Evolutionary conservation across 2,113 vertebrate species (phyloP).

Genomic region (Ginglymostoma cirratum): DNA sequence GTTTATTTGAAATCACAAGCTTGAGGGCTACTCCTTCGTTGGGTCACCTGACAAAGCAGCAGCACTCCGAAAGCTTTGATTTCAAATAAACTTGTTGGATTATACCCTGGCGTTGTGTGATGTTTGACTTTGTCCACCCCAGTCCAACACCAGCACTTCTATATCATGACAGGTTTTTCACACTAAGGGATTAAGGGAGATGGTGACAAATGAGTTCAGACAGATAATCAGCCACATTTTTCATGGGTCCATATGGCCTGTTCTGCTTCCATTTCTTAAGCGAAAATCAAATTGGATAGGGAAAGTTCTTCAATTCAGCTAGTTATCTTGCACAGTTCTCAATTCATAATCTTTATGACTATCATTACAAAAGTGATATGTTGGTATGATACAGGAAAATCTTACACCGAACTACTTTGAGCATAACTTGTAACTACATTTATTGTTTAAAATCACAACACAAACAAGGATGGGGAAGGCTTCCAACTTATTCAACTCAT

Average conservation of each 20-base stretch:
- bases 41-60: no score
- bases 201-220: neutral
- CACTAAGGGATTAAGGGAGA: neutral
- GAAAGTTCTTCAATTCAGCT: neutral
- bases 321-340: neutral
- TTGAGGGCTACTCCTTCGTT: no score
- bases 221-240: neutral
- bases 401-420: neutral
- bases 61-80: no score
- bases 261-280: neutral
- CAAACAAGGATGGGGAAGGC: neutral
- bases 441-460: neutral
- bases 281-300: neutral
- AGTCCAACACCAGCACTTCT: no score
- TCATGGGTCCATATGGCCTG: neutral
- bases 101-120: no score
- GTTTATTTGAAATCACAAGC: no score
- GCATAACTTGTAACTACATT: no score
- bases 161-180: no score
- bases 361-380: neutral
- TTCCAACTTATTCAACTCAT: neutral
- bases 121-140: no score
- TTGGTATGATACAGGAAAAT: neutral
- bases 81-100: no score
- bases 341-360: neutral